phyloP scores from a whole-genome alignment of 2,888 invertebrate genomes.

The Desoria tigrina region DNA sequence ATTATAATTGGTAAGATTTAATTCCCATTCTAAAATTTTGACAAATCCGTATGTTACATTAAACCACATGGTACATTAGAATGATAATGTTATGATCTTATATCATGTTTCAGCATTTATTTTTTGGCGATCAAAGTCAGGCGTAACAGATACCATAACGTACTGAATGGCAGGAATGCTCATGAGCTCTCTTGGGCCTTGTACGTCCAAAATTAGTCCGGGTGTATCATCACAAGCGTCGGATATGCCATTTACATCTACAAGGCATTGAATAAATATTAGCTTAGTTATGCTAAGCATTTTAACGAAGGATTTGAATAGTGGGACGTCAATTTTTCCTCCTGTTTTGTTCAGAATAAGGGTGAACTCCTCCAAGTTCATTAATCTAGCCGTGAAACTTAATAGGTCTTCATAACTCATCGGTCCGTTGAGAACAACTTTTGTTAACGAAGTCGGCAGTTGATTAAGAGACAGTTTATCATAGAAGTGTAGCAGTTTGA shows the following conservation, averaged over 20 bases:
- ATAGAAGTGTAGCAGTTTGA: conserved; percentile 36
- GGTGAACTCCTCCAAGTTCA: conserved; percentile 27
- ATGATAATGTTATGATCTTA: too few relatives aligned
- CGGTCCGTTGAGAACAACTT: conserved; percentile 37
- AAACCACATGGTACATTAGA: too few relatives aligned
- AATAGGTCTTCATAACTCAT: conserved; percentile 24
- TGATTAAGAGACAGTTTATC: conserved; percentile 19
- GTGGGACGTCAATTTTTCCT: conserved; percentile 29
- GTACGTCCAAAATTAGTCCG: conserved; percentile 1
- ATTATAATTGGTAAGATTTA: too few relatives aligned
- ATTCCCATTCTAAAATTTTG: too few relatives aligned
- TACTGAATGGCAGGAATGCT: conserved; percentile 19
- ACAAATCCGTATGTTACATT: too few relatives aligned
- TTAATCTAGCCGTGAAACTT: conserved; percentile 20
- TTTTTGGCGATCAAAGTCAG: too few relatives aligned
- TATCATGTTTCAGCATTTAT: too few relatives aligned
- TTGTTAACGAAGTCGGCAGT: conserved; percentile 29
- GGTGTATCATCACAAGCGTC: conserved; percentile 2
- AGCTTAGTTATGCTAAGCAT: conserved; percentile 30
- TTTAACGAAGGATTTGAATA: conserved; percentile 31
- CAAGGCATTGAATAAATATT: conserved; percentile 34
- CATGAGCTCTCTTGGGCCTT: conserved; percentile 16
- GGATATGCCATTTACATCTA: conserved; percentile 27
- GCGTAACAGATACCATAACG: too few relatives aligned
- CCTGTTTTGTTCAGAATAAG: conserved; percentile 28